Evolutionary conservation across 92 coral and sea anemone species (phyloP).

Genomic region (Porites evermanni): DNA sequence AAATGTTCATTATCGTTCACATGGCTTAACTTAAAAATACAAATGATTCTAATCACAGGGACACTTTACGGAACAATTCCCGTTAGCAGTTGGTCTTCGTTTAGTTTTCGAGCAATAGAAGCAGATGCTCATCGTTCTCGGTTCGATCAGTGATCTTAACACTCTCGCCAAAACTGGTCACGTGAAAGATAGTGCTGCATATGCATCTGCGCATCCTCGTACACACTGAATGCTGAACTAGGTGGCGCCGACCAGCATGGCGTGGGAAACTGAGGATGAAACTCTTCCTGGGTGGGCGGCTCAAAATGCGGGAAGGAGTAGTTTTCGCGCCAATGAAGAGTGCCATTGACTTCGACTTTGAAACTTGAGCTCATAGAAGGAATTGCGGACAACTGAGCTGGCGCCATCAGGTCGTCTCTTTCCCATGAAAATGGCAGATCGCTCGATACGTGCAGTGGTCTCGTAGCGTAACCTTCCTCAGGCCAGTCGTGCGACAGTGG

Average conservation of each 20-base stretch:
- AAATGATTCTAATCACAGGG: too few species aligned
- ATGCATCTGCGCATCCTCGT: slow-evolving; percentile 60
- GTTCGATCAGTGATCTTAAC: not conserved
- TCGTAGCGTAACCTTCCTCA: slow-evolving; percentile 36
- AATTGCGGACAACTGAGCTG: slow-evolving; percentile 50
- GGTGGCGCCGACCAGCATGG: slow-evolving; percentile 49
- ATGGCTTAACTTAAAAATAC: too few species aligned
- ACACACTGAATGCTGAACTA: slow-evolving; percentile 38
- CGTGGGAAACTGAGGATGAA: slow-evolving; percentile 61
- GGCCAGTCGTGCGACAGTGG: slow-evolving; percentile 64
- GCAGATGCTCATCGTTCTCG: not conserved
- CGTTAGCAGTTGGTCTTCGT: too few species aligned
- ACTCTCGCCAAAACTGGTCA: slow-evolving; percentile 64
- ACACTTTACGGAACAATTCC: too few species aligned
- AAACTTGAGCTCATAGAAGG: slow-evolving; percentile 64
- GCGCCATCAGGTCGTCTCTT: slow-evolving; percentile 48
- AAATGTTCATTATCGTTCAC: too few species aligned
- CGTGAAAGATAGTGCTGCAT: slow-evolving; percentile 31
- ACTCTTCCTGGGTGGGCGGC: slow-evolving; percentile 39
- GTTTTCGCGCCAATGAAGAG: slow-evolving; percentile 30
- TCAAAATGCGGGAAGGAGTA: slow-evolving; percentile 23
- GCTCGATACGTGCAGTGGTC: slow-evolving; percentile 55
- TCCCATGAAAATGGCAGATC: slow-evolving; percentile 77
- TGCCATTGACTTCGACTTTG: slow-evolving; percentile 43
- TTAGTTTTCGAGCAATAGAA: not conserved